Conservation (phyloP, 1,140 invertebrate species). For the Anastatus disparis region DNA sequence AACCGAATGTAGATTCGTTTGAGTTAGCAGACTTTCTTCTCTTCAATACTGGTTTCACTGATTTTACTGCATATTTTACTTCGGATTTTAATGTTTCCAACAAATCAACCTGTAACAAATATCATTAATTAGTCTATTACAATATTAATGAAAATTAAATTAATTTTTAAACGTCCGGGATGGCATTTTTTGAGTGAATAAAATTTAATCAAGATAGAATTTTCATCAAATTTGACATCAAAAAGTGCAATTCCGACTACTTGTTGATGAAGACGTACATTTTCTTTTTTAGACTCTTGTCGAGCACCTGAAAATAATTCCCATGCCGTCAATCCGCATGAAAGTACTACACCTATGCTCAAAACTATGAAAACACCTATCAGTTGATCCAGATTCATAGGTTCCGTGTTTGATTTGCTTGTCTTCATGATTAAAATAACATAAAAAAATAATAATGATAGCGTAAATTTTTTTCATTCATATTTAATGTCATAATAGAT, state of each 20-base stretch:
- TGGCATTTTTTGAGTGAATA: too few relatives aligned
- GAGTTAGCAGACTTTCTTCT: slow-evolving; percentile 8
- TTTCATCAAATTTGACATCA: neutral
- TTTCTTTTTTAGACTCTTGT: neutral
- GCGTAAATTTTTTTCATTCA: neutral
- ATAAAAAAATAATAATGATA: neutral
- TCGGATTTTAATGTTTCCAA: neutral
- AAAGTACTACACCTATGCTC: neutral
- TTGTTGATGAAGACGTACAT: slow-evolving; percentile 1
- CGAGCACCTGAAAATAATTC: slow-evolving; percentile 13
- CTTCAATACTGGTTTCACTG: slow-evolving; percentile 29
- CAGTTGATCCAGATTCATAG: slow-evolving; percentile 33
- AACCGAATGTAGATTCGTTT: slow-evolving; percentile 6
- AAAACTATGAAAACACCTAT: slow-evolving; percentile 25
- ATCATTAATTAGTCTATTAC: neutral
- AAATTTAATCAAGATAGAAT: neutral
- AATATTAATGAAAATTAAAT: neutral
- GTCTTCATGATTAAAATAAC: neutral
- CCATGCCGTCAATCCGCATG: neutral
- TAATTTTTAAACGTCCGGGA: neutral
- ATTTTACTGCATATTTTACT: slow-evolving; percentile 7
- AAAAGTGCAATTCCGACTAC: neutral
- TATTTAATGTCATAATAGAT: neutral
- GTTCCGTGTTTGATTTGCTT: slow-evolving; percentile 3
- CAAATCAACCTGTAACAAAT: neutral